phyloP scores from a whole-genome alignment of 2,113 vertebrate genomes.

The Alethe castanea region DNA sequence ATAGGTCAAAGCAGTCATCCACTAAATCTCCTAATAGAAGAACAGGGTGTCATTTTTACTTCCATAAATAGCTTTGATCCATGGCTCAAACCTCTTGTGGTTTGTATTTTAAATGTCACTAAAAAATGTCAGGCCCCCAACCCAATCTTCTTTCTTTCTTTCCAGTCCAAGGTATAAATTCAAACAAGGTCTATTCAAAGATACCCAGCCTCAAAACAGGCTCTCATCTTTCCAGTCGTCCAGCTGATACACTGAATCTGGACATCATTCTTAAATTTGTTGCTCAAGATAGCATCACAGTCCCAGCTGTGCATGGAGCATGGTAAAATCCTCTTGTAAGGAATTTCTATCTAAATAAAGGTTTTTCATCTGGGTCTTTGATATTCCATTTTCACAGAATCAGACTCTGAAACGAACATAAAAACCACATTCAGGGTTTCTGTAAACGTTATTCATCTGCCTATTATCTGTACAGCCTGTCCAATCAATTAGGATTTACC shows the following conservation, averaged over 20 bases:
- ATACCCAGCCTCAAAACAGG: not conserved
- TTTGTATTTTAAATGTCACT: not conserved
- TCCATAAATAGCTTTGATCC: not conserved
- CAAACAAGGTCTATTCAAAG: not conserved
- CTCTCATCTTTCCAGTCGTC: not conserved
- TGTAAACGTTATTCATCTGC: not conserved
- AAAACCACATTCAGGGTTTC: not conserved
- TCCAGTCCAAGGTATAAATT: not conserved
- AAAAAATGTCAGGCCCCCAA: not conserved
- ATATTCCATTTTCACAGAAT: not conserved
- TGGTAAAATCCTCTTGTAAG: not conserved
- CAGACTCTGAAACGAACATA: not conserved
- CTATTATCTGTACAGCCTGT: not conserved
- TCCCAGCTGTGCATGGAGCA: not conserved
- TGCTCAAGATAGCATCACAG: not conserved
- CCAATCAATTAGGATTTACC: not conserved
- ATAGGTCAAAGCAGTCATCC: slow-evolving; percentile 28
- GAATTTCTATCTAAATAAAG: not conserved
- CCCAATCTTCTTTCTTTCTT: not conserved
- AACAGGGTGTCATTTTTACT: not conserved
- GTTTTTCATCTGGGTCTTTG: not conserved
- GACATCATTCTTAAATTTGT: not conserved
- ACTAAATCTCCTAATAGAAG: not conserved
- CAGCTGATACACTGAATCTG: not conserved
- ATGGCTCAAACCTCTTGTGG: not conserved